Evolutionary conservation across 2,113 vertebrate genomes (phyloP).

Genomic region (Megaceryle maxima): DNA sequence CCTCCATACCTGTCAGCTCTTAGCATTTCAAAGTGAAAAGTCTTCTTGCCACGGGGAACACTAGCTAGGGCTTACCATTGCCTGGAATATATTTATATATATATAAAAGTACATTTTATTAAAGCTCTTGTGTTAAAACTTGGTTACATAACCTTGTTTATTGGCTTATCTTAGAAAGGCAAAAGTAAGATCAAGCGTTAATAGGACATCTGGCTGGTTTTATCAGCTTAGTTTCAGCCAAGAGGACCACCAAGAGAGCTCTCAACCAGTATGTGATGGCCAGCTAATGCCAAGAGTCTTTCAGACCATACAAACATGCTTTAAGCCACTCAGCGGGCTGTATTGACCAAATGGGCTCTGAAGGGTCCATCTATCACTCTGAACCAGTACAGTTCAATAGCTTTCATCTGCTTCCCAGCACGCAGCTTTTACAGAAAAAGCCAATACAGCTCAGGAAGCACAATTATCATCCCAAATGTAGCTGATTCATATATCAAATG

Average conservation of each 20-base stretch:
- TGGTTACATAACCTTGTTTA: slow-evolving; percentile 43
- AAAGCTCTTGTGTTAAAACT: slow-evolving; percentile 46
- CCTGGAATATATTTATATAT: background rate
- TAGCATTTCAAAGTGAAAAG: background rate
- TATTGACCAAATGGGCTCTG: background rate
- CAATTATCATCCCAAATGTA: background rate
- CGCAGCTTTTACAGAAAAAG: background rate
- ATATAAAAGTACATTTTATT: slow-evolving; percentile 9
- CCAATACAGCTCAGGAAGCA: background rate
- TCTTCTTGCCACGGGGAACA: background rate
- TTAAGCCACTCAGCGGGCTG: background rate
- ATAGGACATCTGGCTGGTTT: slow-evolving; percentile 48
- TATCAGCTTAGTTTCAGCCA: slow-evolving; percentile 40
- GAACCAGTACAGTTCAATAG: slow-evolving; percentile 36
- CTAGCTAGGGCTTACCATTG: background rate
- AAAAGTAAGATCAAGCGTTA: slow-evolving; percentile 17
- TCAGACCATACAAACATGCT: background rate
- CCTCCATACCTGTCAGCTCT: background rate
- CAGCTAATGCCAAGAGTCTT: slow-evolving; percentile 3
- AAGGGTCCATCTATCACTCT: slow-evolving; percentile 27
- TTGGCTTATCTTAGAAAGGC: slow-evolving; percentile 30
- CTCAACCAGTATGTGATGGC: background rate
- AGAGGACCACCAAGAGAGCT: slow-evolving; percentile 29
- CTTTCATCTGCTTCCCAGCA: slow-evolving; percentile 32
- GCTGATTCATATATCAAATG: slow-evolving; percentile 2